Conservation (phyloP, 2,797 vertebrate genomes). For the Tenualosa thibaudeaui region DNA sequence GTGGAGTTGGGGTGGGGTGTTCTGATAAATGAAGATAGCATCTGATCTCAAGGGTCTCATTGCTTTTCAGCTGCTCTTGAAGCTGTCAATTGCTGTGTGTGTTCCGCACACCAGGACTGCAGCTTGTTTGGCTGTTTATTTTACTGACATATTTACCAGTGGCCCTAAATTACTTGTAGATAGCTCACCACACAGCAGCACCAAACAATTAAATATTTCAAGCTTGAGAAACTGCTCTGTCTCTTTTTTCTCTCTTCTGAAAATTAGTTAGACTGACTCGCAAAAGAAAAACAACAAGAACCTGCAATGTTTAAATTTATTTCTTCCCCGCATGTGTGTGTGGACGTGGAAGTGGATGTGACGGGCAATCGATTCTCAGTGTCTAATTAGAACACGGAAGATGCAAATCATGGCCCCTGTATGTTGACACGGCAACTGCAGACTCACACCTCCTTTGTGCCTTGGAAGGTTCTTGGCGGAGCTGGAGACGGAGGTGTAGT, state of each 20-base stretch:
- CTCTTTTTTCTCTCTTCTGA: background rate
- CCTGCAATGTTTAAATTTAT: background rate
- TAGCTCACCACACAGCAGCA: background rate
- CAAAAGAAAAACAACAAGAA: background rate
- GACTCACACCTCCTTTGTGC: background rate
- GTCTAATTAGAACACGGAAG: background rate
- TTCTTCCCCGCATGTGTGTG: background rate
- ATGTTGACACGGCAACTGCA: too few relatives aligned
- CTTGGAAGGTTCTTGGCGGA: background rate
- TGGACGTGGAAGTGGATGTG: background rate
- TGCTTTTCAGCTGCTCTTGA: background rate
- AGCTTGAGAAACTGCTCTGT: background rate
- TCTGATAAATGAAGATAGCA: background rate
- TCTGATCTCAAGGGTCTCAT: background rate
- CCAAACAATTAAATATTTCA: background rate
- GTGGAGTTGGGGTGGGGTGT: background rate
- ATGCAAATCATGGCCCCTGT: background rate
- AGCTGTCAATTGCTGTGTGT: background rate
- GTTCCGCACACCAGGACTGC: background rate
- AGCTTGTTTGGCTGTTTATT: background rate
- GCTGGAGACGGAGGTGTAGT: background rate
- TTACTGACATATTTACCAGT: background rate
- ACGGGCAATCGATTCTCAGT: background rate
- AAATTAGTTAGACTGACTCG: background rate
- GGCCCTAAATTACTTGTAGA: background rate